Evolutionary conservation across 2,797 vertebrate genomes (phyloP), one percentile per base, ranked within the genome.

Genomic region (Tolypeutes matacus): DNA sequence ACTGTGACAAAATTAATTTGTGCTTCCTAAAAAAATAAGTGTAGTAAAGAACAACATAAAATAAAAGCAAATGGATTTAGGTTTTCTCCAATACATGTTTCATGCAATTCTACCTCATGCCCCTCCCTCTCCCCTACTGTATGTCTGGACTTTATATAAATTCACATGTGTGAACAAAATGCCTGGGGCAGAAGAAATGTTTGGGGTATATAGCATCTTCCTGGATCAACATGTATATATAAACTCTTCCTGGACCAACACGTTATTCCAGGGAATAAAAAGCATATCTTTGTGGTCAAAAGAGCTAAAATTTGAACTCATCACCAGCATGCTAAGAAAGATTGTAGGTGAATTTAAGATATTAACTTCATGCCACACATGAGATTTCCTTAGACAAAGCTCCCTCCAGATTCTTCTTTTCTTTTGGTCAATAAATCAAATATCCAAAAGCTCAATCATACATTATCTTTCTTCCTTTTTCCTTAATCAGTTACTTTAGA

Each of bases 381-480:
- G 69, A 72, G 25, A 75, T 83, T 84, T 93, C 89, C 89, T 94
- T 87, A 84, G 34, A 82, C 70, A 89, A 86, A 94, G 64, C 39
- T 83, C 46, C 1, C 84, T 82, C 64, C 67, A 25, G 36, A 62
- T 53, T 91, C 62, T 90, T 78, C 69, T 92, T 93, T 80, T 46
- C 17, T 56, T 84, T 92, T 89, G 21, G n/a, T 65, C 75, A 73
- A 73, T 69, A 94, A 77, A 34, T 83, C 23, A 84, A 87, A 82
- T 51, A 92, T 69, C 78, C n/a, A 81, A 91, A 84, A 83, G 70
- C 62, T 76, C n/a, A 64, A 2, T 88, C 62, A 73, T 51, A 69
- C 2, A 65, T 62, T 42, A 70, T 10, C 31, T 31, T 15, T 73
- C 14, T 93, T 86, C 29, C 62, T 92, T 92, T 93, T 95, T 31